phyloP scores from a whole-genome alignment of 2,113 vertebrate genomes.

The Nannospalax galili region DNA sequence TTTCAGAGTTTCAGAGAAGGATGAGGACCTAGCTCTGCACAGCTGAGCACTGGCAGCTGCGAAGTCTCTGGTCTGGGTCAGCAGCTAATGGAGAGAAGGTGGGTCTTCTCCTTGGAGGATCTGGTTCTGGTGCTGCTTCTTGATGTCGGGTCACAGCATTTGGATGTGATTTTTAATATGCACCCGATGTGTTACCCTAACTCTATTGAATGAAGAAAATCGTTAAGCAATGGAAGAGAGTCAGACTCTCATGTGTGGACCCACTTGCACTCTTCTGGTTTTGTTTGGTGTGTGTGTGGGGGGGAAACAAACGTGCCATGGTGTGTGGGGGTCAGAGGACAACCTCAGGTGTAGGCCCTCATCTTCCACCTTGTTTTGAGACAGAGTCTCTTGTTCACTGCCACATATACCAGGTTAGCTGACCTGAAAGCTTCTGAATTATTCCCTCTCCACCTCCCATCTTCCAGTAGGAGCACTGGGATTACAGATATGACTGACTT shows the following conservation, averaged over 20 bases:
- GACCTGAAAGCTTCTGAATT: not conserved
- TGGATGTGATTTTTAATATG: conserved; percentile 7
- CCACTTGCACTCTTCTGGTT: not conserved
- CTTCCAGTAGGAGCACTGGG: not conserved
- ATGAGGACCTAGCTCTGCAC: not conserved
- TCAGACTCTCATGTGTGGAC: not conserved
- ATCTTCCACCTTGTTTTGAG: not conserved
- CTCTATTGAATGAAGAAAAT: not conserved
- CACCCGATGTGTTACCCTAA: not conserved
- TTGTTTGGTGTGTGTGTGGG: not conserved
- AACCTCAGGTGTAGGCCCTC: not conserved
- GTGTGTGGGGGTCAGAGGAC: not conserved
- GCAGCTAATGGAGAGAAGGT: not conserved
- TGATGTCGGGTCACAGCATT: not conserved
- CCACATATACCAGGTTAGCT: no score
- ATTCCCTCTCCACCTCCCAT: not conserved
- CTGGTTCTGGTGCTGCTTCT: not conserved
- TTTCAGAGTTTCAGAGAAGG: not conserved
- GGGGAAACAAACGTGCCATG: not conserved
- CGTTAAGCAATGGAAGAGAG: not conserved
- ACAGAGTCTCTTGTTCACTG: not conserved
- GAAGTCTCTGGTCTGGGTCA: not conserved
- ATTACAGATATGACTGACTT: not conserved
- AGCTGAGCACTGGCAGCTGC: not conserved
- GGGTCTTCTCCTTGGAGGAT: not conserved